Base-by-base conservation (phyloP, 2,113 vertebrate species). In the Saccopteryx bilineata region DNA sequence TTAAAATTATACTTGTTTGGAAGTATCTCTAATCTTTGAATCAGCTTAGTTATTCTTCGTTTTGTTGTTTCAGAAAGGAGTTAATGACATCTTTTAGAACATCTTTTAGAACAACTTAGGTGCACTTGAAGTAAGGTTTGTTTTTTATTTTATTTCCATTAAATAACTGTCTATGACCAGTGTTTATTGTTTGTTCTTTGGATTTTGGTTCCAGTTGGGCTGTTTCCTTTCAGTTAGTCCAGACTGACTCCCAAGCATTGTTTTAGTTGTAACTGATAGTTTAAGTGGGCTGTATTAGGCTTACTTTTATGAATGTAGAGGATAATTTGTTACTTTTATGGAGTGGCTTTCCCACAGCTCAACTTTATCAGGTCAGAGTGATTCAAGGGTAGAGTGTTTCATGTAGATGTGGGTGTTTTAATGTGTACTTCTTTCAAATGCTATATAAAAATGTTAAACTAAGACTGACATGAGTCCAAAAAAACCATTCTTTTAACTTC, bases 401-500 rank as follows among this genome's bases (percentile, higher is more conserved):
- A 39, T 52, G n/a, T 21, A 85, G 85, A 86, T 60, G 2, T 78
- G n/a, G 23, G 60, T 65, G 61, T 88, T 83, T 84, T 15, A 74
- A 5, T 31, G n/a, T 39, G 23, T 39, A 60, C 39, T 10, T 1
- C 52, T 91, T 87, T 90, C 56, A 60, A 90, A 9, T 93, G 23
- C 18, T 78, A 0, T 26, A 26, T 31, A 48, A 52, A 91, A 85
- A 87, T 74, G 14, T 94, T 66, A 9, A 54, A 31, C 74, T 63
- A 90, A 74, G 26, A 69, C 46, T 81, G 75, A 9, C 28, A 52
- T 76, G 46, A 61, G 14, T 84, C 61, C 1, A 1, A 91, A 58
- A 84, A 93, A 18, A 69, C 11, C 60, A 63, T 93, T 94, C 88
- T 81, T 90, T 23, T 75, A 71, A 81, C 24, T 58, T 76, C 65